Evolutionary conservation across 2,888 invertebrate genomes (phyloP).

Genomic region (Brenthis ino): DNA sequence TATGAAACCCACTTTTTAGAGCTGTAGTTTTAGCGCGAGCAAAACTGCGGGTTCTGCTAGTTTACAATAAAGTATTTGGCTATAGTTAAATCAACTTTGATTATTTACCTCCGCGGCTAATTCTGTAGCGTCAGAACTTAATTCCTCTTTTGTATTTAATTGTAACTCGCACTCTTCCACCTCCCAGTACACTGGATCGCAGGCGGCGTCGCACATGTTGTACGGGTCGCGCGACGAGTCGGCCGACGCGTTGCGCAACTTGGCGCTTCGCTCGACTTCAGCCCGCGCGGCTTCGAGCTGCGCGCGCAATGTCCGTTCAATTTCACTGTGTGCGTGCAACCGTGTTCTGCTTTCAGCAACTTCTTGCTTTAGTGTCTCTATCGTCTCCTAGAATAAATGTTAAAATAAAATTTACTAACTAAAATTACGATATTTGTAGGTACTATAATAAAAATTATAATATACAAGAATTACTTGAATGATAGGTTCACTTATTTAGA

Average conservation of each 20-base stretch:
- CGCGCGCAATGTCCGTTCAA: slow-evolving; percentile 73
- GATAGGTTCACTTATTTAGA: background rate
- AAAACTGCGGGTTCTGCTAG: no score
- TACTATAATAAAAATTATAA: background rate
- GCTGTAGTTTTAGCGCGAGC: no score
- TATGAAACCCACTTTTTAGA: no score
- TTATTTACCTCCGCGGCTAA: slow-evolving; percentile 69
- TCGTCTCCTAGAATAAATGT: slow-evolving; percentile 60
- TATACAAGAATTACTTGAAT: background rate
- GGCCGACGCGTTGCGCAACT: slow-evolving; percentile 38
- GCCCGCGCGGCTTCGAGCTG: slow-evolving; percentile 73
- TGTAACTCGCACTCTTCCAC: slow-evolving; percentile 64
- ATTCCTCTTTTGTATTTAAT: slow-evolving; percentile 66
- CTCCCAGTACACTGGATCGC: slow-evolving; percentile 72
- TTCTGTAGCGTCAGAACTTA: slow-evolving; percentile 74
- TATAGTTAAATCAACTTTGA: no score
- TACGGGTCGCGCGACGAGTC: slow-evolving; percentile 51
- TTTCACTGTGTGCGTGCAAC: slow-evolving; percentile 73
- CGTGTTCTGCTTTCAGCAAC: slow-evolving; percentile 73
- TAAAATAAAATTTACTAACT: background rate
- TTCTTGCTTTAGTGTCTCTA: slow-evolving; percentile 75
- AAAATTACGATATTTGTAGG: background rate
- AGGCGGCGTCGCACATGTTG: slow-evolving; percentile 70
- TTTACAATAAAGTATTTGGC: no score
- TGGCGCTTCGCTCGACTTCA: slow-evolving; percentile 52